Conservation (phyloP, 2,797 vertebrate genomes). For the Myiothlypis chrysogaster region DNA sequence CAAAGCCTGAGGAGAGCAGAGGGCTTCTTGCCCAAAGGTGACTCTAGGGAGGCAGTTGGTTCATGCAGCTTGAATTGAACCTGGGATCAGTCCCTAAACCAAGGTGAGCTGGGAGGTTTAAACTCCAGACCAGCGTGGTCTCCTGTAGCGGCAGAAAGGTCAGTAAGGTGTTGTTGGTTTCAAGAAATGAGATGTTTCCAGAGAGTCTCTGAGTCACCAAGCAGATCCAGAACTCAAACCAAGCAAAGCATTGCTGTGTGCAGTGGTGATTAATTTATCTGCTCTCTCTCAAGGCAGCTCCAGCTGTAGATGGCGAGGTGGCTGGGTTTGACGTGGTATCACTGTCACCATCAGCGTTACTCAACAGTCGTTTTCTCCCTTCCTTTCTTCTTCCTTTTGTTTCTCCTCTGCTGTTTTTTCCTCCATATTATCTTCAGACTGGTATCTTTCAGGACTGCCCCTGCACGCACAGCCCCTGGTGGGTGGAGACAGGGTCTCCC, state of each 20-base stretch:
- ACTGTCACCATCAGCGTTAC: constrained; percentile 7
- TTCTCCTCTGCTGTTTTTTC: constrained; percentile 64
- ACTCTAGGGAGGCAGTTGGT: not conserved
- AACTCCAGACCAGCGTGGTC: not conserved
- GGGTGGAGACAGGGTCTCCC: constrained; percentile 78
- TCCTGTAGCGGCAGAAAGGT: accelerated
- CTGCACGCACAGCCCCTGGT: constrained; percentile 83
- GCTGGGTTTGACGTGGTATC: not conserved
- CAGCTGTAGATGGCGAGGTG: constrained; percentile 4
- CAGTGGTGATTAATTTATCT: not conserved
- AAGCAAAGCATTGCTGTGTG: not conserved
- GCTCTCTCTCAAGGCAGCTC: constrained; percentile 21
- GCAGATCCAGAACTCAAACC: not conserved
- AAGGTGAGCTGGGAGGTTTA: not conserved
- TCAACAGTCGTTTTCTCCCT: constrained; percentile 60
- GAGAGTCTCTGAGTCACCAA: not conserved
- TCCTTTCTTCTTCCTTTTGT: constrained; percentile 61
- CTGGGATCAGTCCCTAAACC: not conserved
- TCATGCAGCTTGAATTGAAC: not conserved
- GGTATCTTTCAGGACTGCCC: constrained; percentile 84
- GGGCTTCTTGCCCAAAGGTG: not conserved
- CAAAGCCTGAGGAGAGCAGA: not conserved
- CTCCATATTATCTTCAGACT: constrained; percentile 72
- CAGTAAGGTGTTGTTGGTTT: not conserved
- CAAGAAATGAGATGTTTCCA: not conserved